phyloP scores from a whole-genome alignment of 53 echinoderm and acorn worm species.

The Holothuria leucospilota region DNA sequence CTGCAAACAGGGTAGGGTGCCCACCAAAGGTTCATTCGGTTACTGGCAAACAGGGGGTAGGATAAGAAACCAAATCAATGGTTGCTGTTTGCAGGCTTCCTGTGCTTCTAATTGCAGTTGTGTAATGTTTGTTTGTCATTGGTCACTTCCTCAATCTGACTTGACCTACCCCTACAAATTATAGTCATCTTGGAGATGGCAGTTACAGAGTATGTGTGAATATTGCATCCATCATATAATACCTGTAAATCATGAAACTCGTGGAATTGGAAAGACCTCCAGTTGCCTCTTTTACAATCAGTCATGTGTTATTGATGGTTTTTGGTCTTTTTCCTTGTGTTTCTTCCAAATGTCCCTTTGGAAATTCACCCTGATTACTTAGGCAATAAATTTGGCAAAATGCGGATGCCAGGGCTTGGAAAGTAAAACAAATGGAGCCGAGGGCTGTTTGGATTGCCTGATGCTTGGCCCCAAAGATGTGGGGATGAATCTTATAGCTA shows the following conservation, averaged over 20 bases:
- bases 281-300: constrained; percentile 40
- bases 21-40: no score
- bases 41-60: no score
- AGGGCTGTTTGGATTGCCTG: constrained; percentile 45
- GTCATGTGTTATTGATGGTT: constrained; percentile 44
- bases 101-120: no score
- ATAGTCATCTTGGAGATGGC: no score
- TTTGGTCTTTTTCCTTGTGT: constrained; percentile 23
- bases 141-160: no score
- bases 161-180: no score
- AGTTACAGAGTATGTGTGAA: no score
- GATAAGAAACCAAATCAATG: no score
- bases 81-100: no score
- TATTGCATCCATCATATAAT: constrained; percentile 17
- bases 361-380: constrained; percentile 47
- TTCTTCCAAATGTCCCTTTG: constrained; percentile 43
- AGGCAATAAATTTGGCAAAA: constrained; percentile 43
- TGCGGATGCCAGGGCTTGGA: constrained; percentile 34
- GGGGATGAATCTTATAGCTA: constrained; percentile 39
- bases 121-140: no score
- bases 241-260: constrained; percentile 25
- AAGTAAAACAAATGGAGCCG: constrained; percentile 48
- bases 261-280: neutral
- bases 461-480: constrained; percentile 43
- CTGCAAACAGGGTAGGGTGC: no score